Base-by-base conservation (phyloP, 2,797 vertebrate species). In the Anabas testudineus region DNA sequence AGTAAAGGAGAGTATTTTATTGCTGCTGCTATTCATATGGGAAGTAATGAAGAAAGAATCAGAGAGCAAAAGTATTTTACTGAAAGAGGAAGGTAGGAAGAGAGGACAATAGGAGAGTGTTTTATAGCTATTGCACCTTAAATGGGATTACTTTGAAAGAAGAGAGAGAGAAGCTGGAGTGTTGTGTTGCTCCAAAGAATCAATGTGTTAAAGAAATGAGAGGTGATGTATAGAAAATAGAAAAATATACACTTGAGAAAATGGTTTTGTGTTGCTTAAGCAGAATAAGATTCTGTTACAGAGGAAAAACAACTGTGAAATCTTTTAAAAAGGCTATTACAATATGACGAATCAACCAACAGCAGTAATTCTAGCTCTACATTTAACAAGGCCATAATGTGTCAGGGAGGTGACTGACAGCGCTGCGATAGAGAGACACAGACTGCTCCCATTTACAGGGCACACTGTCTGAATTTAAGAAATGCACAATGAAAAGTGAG, bases 141-240 rank as follows among this genome's bases (percentile, higher is more conserved):
- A 18, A 66, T 62, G n/a, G 63, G 51, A 74, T 66, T 41, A 51
- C 46, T 60, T 34, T 22, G 14, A 62, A 34, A 47, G 26, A n/a
- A 62, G n/a, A 6, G 21, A 39, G 12, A 7, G 1, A 34, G 14
- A 18, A 28, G 7, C 5, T 16, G 9, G 32, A 43, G 55, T 57
- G 16, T 54, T 49, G 54, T 45, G n/a, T 32, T 42, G 30, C 10
- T 67, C 18, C 48, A 30, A 15, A 7, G 52, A 62, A 43, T 52
- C 42, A 26, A 19, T 30, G 9, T 32, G 30, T 32, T 32, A 32
- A 32, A 32, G 8, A 5, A 32, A n/a, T n/a, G n/a, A 32, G 30
- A 32, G 8, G 30, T n/a, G n/a, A n/a, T n/a, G n/a, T n/a, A n/a
- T n/a, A 8, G 30, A 41, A 53, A 64, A 24, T 16, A 52, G 10